Evolutionary conservation across 2,888 invertebrate species (phyloP).

Genomic region (Rhabditophanes sp.): DNA sequence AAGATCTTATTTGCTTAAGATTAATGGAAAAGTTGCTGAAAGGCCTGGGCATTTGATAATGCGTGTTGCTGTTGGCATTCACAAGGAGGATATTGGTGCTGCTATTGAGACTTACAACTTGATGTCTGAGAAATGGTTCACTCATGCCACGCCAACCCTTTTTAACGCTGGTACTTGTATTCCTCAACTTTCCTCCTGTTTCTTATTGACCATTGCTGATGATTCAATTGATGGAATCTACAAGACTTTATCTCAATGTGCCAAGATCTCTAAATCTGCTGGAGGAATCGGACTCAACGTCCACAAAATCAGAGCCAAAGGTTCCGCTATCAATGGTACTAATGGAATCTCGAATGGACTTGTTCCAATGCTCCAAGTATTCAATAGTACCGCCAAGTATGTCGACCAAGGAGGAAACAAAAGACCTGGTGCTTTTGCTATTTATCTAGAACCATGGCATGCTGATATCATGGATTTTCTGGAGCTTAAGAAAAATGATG

Average conservation of each 20-base stretch:
- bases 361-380: slow-evolving; percentile 65
- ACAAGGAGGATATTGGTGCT: slow-evolving; percentile 73
- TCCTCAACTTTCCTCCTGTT: slow-evolving; percentile 84
- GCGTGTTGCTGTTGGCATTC: slow-evolving; percentile 87
- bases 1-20: slow-evolving; percentile 76
- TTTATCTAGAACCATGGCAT: slow-evolving; percentile 98
- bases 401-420: slow-evolving; percentile 96
- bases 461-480: slow-evolving; percentile 86
- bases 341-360: slow-evolving; percentile 84
- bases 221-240: slow-evolving; percentile 53
- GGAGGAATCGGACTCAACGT: slow-evolving; percentile 91
- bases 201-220: slow-evolving; percentile 74
- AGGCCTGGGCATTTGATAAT: slow-evolving; percentile 96
- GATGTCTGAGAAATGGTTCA: slow-evolving; percentile 80
- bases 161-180: slow-evolving; percentile 78
- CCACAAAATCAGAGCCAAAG: slow-evolving; percentile 78
- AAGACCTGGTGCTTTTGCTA: slow-evolving; percentile 89
- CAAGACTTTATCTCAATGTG: slow-evolving; percentile 52
- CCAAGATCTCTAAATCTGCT: slow-evolving; percentile 82
- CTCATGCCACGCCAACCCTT: slow-evolving; percentile 89
- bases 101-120: slow-evolving; percentile 87
- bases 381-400: slow-evolving; percentile 83
- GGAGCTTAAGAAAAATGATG: slow-evolving; percentile 78
- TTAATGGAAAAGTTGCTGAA: slow-evolving; percentile 71
- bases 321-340: slow-evolving; percentile 77